Percentiles rank a stretch among this genome's conserved stretches.
phyloP scores from a whole-genome alignment of 2,797 vertebrate species.

The Eidolon dupreanum region DNA sequence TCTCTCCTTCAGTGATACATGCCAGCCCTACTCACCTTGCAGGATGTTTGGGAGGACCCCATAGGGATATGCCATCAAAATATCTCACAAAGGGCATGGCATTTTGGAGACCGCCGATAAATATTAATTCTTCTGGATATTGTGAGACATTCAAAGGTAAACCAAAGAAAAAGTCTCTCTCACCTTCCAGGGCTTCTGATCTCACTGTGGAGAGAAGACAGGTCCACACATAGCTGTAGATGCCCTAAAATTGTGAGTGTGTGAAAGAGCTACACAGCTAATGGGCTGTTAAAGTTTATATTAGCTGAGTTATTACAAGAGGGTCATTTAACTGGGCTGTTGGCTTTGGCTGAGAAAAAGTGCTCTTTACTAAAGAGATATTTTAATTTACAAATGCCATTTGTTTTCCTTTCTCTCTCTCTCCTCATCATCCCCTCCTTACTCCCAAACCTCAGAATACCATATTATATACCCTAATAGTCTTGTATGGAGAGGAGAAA shows the following conservation, averaged over 20 bases:
- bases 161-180: neutral
- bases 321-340: neutral
- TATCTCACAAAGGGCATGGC: fast-evolving
- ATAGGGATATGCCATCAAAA: fast-evolving
- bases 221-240: neutral
- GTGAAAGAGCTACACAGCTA: neutral
- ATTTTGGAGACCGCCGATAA: neutral
- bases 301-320: neutral
- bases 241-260: neutral
- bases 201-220: neutral
- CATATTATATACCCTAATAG: neutral
- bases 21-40: neutral
- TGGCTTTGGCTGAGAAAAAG: neutral
- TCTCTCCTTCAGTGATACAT: neutral
- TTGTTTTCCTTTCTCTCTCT: conserved; percentile 32
- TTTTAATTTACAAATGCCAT: neutral
- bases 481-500: neutral
- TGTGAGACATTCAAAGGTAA: neutral
- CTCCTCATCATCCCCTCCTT: neutral
- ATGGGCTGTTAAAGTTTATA: neutral
- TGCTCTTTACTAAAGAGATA: neutral
- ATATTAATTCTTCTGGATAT: neutral
- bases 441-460: neutral
- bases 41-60: neutral
- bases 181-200: neutral